Evolutionary conservation across 2,888 invertebrate genomes (phyloP), one percentile per base, ranked within the genome.

Genomic region (Mythimna albipuncta): DNA sequence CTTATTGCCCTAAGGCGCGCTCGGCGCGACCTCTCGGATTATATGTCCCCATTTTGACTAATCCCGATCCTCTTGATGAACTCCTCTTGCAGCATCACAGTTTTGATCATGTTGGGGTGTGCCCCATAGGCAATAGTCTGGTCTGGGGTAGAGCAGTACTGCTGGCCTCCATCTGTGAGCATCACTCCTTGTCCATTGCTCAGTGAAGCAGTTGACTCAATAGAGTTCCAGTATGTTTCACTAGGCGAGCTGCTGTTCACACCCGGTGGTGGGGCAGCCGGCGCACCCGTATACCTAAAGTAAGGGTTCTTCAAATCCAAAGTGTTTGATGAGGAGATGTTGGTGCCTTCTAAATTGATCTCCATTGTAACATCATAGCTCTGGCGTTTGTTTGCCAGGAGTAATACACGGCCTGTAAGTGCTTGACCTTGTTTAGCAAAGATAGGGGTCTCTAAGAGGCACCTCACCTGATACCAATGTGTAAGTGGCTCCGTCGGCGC

Each of bases 391-490:
- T 99, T 99, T 19, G 99, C 99, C 81, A 98, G 97, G 83, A 99
- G 97, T 73, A 98, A 93, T 50, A 99, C 99, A 87, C 98, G 97
- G 1, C 99, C 99, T 1, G 98, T 98, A 69, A 99, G 96, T 11
- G 98, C 97, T 92, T 99, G 99, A 2, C 99, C 99, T 93, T 98
- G 98, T 94, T 99, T 99, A 35, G 99, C 98, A 90, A 99, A 98
- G 63, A 99, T 97, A 2, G 99, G 99, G 85, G 98, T 98, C 91
- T 99, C 99, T 69, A 99, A 94, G 79, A 99, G 97, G 93, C 99
- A 99, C 47, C 99, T 97, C 3, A 99, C 99, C 96, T 99, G 99
- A 94, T 99, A 99, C 99, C 99, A 99, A 94, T 99, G 99, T 44
- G 99, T 99, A 32, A 99, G 96, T 0, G 99, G 99, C 92, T 99